Evolutionary conservation across 2,888 invertebrate species (phyloP).

Genomic region (Apamea crenata): DNA sequence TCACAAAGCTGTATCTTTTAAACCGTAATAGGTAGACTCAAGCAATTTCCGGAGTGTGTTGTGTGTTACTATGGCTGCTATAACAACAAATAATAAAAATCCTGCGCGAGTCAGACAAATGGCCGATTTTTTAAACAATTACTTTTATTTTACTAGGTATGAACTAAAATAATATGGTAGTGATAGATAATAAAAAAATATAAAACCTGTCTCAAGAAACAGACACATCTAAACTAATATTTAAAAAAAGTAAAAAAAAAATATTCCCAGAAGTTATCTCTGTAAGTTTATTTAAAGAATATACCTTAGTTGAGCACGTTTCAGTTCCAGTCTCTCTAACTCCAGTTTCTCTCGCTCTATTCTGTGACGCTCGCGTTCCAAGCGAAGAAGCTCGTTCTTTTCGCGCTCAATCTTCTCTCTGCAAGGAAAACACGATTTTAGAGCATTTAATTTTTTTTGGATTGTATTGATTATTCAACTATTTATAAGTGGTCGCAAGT

Average conservation of each 20-base stretch:
- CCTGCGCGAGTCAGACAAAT: too few species aligned
- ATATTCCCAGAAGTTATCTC: background rate
- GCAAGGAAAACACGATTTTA: conserved; percentile 36
- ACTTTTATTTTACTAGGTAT: too few species aligned
- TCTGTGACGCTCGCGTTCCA: conserved; percentile 96
- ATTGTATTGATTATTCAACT: background rate
- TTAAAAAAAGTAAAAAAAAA: background rate
- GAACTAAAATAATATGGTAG: background rate
- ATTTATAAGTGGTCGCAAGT: background rate
- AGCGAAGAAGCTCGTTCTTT: conserved; percentile 95
- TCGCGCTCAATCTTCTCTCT: conserved; percentile 96
- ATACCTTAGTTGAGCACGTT: conserved; percentile 94
- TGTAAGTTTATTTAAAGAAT: background rate
- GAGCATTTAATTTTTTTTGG: background rate
- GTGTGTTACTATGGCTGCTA: too few species aligned
- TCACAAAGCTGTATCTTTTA: too few species aligned
- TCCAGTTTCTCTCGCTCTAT: conserved; percentile 93
- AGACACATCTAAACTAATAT: background rate
- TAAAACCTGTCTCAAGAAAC: background rate
- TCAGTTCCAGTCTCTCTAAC: conserved; percentile 95
- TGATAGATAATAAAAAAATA: background rate
- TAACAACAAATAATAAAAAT: background rate
- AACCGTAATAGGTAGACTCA: too few species aligned
- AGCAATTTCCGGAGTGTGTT: too few species aligned
- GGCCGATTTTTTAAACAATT: too few species aligned